phyloP scores from a whole-genome alignment of 2,113 vertebrate genomes.

The Leptobrachium leishanense region DNA sequence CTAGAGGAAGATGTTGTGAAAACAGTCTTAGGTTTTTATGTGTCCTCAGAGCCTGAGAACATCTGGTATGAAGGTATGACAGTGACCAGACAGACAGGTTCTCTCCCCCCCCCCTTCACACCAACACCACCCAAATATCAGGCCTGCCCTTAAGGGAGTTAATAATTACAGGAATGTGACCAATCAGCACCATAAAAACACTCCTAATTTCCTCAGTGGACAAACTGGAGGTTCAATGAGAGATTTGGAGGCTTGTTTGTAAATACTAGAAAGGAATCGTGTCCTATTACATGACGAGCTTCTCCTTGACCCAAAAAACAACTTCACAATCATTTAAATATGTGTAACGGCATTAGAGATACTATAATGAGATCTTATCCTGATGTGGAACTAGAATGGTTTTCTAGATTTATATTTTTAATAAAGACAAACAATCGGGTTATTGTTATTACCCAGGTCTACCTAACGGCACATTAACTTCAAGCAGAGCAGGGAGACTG shows the following conservation, averaged over 20 bases:
- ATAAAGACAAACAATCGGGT: too few species aligned
- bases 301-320: too few species aligned
- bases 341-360: too few species aligned
- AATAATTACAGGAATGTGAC: constrained; percentile 14
- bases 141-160: constrained; percentile 14
- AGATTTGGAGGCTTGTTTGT: neutral
- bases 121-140: neutral
- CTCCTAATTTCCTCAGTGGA: neutral
- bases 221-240: neutral
- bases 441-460: too few species aligned
- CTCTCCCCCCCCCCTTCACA: too few species aligned
- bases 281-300: neutral
- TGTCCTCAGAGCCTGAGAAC: neutral
- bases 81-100: neutral
- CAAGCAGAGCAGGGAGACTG: too few species aligned
- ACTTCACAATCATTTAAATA: too few species aligned
- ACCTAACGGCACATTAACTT: too few species aligned
- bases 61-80: neutral
- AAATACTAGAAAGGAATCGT: neutral
- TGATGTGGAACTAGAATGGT: too few species aligned
- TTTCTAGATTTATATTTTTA: too few species aligned
- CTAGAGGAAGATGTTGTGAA: rapidly evolving
- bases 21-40: neutral
- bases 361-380: too few species aligned
- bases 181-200: constrained; percentile 13